phyloP scores from a whole-genome alignment of 2,113 vertebrate genomes.

The Alligator mississippiensis region DNA sequence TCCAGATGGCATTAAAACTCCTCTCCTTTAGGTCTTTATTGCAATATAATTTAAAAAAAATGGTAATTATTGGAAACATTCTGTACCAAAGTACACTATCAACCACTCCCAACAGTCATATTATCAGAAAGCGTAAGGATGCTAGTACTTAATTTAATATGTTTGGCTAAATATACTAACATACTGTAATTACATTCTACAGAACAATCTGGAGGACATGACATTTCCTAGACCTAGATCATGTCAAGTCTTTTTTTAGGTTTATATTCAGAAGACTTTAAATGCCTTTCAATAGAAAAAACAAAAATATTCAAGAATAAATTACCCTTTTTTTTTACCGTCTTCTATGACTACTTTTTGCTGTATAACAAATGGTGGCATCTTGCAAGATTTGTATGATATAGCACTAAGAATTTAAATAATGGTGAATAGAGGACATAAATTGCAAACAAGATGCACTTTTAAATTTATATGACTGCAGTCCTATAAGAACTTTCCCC shows the following conservation, averaged over 20 bases:
- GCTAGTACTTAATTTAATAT: slow-evolving; percentile 57
- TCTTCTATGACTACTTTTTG: slow-evolving; percentile 60
- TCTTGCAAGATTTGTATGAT: slow-evolving; percentile 51
- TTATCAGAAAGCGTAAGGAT: slow-evolving; percentile 54
- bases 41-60: slow-evolving; percentile 55
- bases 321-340: slow-evolving; percentile 36
- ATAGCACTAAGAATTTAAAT: slow-evolving; percentile 61
- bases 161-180: slow-evolving; percentile 50
- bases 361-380: slow-evolving; percentile 56
- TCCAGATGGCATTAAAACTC: slow-evolving; percentile 83
- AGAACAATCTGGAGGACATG: slow-evolving; percentile 54
- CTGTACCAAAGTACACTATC: not conserved
- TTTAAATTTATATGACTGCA: slow-evolving; percentile 58
- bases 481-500: slow-evolving; percentile 43
- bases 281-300: slow-evolving; percentile 58
- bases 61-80: slow-evolving; percentile 60
- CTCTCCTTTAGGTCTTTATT: slow-evolving; percentile 58
- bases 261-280: slow-evolving; percentile 63
- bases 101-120: slow-evolving; percentile 52
- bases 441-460: slow-evolving; percentile 38
- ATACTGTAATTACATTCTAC: slow-evolving; percentile 52
- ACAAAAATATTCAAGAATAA: slow-evolving; percentile 55
- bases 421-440: slow-evolving; percentile 40
- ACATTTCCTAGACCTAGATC: slow-evolving; percentile 23
- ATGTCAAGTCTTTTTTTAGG: slow-evolving; percentile 55